Conservation (phyloP, 2,113 vertebrate species). For the Hassar affinis region DNA sequence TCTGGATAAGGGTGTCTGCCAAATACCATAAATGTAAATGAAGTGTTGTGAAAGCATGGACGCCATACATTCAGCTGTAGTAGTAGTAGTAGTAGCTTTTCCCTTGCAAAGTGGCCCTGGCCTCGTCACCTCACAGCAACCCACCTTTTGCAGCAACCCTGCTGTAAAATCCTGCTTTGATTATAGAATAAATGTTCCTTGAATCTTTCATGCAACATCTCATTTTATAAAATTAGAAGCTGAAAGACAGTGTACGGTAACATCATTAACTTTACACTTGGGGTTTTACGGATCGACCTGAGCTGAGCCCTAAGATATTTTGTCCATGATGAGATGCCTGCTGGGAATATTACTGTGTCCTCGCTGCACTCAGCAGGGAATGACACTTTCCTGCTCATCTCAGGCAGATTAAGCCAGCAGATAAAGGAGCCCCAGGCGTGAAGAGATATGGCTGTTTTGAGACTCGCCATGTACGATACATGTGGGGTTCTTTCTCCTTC, state of each 20-base stretch:
- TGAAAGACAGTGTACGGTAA: background rate
- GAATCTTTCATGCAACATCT: background rate
- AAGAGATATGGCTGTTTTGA: slow-evolving; percentile 17
- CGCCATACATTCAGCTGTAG: too few relatives aligned
- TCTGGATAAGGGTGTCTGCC: too few relatives aligned
- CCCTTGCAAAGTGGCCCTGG: background rate
- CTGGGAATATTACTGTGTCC: slow-evolving; percentile 49
- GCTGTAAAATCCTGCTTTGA: background rate
- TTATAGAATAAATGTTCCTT: background rate
- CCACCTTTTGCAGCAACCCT: too few relatives aligned
- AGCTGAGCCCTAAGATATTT: slow-evolving; percentile 43
- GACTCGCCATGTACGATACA: background rate
- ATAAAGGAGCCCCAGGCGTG: slow-evolving; percentile 14
- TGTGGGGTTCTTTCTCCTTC: background rate
- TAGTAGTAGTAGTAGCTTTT: background rate
- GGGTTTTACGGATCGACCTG: slow-evolving; percentile 35
- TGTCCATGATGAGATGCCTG: slow-evolving; percentile 56
- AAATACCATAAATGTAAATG: too few relatives aligned
- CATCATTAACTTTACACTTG: slow-evolving; percentile 41
- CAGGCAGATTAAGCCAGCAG: slow-evolving; percentile 46
- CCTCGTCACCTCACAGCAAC: background rate
- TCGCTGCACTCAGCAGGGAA: slow-evolving; percentile 54
- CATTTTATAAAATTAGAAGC: background rate
- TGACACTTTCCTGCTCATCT: slow-evolving; percentile 46
- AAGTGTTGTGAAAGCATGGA: too few relatives aligned